phyloP scores from a whole-genome alignment of 2,797 vertebrate genomes.

The Hemibagrus guttatus region DNA sequence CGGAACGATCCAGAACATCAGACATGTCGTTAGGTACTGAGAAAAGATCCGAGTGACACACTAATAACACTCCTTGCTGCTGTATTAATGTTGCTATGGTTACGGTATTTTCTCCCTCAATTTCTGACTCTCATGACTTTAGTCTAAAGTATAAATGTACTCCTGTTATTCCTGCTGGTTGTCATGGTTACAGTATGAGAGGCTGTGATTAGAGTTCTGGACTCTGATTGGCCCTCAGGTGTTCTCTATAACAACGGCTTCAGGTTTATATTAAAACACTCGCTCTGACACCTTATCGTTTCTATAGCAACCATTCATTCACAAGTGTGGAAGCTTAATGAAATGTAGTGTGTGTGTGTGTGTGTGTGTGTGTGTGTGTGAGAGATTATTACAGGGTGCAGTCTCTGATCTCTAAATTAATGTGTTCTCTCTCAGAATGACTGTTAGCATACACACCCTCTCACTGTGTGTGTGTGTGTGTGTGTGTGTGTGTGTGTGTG shows the following conservation, averaged over 20 bases:
- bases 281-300: neutral
- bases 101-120: neutral
- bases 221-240: neutral
- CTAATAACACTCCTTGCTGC: neutral
- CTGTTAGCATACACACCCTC: neutral
- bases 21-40: neutral
- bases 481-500: neutral
- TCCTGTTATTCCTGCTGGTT: neutral
- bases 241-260: neutral
- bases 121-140: neutral
- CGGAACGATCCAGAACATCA: neutral
- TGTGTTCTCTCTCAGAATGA: neutral
- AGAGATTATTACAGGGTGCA: constrained; percentile 3
- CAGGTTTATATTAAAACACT: neutral
- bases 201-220: neutral
- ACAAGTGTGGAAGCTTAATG: neutral
- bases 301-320: neutral
- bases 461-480: neutral
- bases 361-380: neutral
- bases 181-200: neutral
- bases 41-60: neutral
- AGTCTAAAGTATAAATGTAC: neutral
- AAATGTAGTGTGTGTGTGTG: neutral
- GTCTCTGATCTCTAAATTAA: constrained; percentile 1
- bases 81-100: neutral